phyloP scores from a whole-genome alignment of 2,797 vertebrate genomes.

The Macroramphosus scolopax region DNA sequence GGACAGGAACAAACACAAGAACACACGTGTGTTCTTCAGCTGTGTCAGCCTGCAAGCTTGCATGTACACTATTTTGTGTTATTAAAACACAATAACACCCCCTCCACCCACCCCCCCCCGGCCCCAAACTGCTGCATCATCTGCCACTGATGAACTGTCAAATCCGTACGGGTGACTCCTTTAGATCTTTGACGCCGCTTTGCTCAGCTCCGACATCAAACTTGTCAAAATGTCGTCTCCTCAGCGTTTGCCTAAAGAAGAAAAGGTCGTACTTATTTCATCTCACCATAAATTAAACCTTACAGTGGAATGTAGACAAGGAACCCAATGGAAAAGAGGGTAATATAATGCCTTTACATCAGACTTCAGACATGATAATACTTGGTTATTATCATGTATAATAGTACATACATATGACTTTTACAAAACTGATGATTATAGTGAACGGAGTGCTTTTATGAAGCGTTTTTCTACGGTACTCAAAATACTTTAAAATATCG shows the following conservation, averaged over 20 bases:
- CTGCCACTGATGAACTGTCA: slow-evolving; percentile 63
- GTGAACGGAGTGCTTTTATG: too few relatives aligned
- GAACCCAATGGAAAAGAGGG: too few relatives aligned
- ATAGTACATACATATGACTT: too few relatives aligned
- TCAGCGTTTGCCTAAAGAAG: too few relatives aligned
- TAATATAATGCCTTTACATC: too few relatives aligned
- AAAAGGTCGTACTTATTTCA: slow-evolving; percentile 28
- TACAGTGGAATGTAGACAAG: not conserved
- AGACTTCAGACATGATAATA: too few relatives aligned
- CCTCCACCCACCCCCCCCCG: too few relatives aligned
- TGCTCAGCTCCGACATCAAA: slow-evolving; percentile 42
- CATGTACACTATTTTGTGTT: slow-evolving; percentile 54
- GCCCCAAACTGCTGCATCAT: slow-evolving; percentile 50
- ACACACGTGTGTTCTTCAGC: slow-evolving; percentile 62
- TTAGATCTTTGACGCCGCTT: slow-evolving; percentile 45
- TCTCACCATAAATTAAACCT: slow-evolving; percentile 22
- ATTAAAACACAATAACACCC: slow-evolving; percentile 75
- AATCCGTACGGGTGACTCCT: slow-evolving; percentile 44
- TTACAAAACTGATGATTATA: too few relatives aligned
- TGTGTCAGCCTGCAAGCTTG: slow-evolving; percentile 47
- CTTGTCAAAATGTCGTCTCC: slow-evolving; percentile 50
- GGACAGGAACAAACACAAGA: slow-evolving; percentile 38
- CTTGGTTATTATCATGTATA: too few relatives aligned
- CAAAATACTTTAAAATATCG: too few relatives aligned
- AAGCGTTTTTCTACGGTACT: too few relatives aligned